These are phyloP conservation scores for Lagocephalus sceleratus DNA, from an alignment of 2,797 vertebrate genomes.

Conservation along the genomic window DNA sequence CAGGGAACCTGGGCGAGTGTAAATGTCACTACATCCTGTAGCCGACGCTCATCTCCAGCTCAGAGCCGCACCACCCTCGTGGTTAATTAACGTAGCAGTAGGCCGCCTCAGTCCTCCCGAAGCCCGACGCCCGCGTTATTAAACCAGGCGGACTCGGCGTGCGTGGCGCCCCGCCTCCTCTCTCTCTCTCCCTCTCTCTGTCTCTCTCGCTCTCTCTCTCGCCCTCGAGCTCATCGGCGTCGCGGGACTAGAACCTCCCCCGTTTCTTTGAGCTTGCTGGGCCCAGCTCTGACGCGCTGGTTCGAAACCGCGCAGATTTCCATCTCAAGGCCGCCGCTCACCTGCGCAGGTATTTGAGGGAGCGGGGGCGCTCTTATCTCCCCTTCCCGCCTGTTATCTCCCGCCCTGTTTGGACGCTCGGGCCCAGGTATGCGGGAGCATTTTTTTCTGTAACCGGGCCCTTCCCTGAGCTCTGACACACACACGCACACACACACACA, in stretches of 20 bases:
- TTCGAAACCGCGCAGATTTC: not conserved
- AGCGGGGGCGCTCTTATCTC: constrained; percentile 21
- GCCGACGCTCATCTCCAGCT: constrained; percentile 10
- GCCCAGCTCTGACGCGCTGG: too few relatives aligned
- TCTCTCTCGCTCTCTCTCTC: too few relatives aligned
- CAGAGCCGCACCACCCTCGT: not conserved
- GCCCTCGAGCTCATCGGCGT: too few relatives aligned
- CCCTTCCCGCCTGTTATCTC: constrained; percentile 24
- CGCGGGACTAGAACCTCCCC: too few relatives aligned
- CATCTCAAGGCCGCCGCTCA: constrained; percentile 11
- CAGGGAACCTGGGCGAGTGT: constrained; percentile 23
- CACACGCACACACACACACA: too few relatives aligned
- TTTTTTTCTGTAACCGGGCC: constrained; percentile 23
- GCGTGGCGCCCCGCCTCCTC: too few relatives aligned
- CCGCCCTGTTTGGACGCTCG: constrained; percentile 16
- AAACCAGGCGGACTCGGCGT: too few relatives aligned
- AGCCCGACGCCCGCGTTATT: too few relatives aligned
- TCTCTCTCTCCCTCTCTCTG: too few relatives aligned
- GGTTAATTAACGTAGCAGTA: constrained; percentile 8
- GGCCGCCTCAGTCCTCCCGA: not conserved
- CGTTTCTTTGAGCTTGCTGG: too few relatives aligned
- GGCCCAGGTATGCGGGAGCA: constrained; percentile 36
- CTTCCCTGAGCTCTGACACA: constrained; percentile 26
- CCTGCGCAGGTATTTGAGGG: constrained; percentile 16
- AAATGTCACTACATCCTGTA: constrained; percentile 19